Percentiles rank a stretch among this genome's conserved stretches.
Evolutionary conservation across 2,888 invertebrate species (phyloP).

Genomic region (Macrophya annulata): DNA sequence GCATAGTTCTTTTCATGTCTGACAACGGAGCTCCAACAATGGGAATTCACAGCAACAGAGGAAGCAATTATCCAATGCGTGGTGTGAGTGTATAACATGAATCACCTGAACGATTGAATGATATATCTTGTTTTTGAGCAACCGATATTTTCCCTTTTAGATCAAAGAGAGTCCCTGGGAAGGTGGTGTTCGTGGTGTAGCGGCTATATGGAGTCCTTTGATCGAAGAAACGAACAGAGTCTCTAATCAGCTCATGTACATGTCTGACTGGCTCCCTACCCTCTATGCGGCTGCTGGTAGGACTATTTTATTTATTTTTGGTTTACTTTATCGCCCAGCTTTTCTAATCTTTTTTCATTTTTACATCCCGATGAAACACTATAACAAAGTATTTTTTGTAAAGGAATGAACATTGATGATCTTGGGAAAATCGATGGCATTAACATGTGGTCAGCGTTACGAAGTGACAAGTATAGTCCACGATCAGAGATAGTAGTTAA

Average conservation of each 20-base stretch:
- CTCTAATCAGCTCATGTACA: constrained; percentile 81
- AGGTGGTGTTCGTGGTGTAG: constrained; percentile 83
- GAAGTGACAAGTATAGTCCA: constrained; percentile 78
- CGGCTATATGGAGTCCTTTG: constrained; percentile 82
- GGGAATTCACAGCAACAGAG: constrained; percentile 87
- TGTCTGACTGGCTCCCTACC: constrained; percentile 84
- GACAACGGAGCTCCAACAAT: constrained; percentile 93
- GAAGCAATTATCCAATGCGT: constrained; percentile 90
- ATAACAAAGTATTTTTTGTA: neutral
- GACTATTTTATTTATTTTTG: neutral
- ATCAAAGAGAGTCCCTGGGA: constrained; percentile 84
- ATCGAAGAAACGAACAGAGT: constrained; percentile 79
- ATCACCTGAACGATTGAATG: neutral
- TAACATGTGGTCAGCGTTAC: constrained; percentile 81
- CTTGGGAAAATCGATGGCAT: constrained; percentile 83
- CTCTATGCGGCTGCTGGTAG: constrained; percentile 81
- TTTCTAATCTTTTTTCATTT: neutral
- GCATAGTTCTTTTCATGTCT: constrained; percentile 91
- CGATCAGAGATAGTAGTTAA: constrained; percentile 83
- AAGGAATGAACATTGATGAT: constrained; percentile 77
- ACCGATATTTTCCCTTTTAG: constrained; percentile 67
- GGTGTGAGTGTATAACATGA: constrained; percentile 82
- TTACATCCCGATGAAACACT: too few species aligned
- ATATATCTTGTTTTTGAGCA: neutral
- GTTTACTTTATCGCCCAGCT: neutral